Base-by-base conservation (phyloP, 1,140 invertebrate genomes). In the Sarcophaga peregrina region DNA sequence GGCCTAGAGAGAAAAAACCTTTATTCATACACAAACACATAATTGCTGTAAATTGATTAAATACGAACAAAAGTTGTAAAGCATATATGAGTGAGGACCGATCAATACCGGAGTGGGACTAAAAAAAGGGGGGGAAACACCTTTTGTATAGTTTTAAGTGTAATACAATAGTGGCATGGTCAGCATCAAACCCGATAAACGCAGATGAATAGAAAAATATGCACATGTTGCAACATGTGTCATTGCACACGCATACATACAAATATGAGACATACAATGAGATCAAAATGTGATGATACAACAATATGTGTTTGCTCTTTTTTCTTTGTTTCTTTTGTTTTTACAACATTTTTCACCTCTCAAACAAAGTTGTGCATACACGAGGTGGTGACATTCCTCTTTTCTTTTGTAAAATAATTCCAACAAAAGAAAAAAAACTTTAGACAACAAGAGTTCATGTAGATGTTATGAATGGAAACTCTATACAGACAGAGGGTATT, bases 31-130 rank as follows among this genome's bases (percentile, higher is more conserved):
- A 37, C 25, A 37, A 52, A 76, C 82, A 62, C 84, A 50, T 89
- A 87, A 88, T 88, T 89, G 85, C 83, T 81, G 84, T 83, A 86
- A 87, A 88, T 88, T 88, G 87, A 88, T 88, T 88, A 85, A 88
- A 86, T 86, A 37, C 80, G 17, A 50, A 78, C 75, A 78, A 78
- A 68, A 52, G 75, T 17, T 37, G 25, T 76, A 76, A 8, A 47
- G 73, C 84, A 84, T 82, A 82, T 82, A 76, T 78, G 17, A 68
- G 20, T 37, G 25, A 4, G 25, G 25, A 37, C 25, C 25, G 25
- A 4, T 37, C n/a, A 9, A n/a, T 62, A 68, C 17, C 7, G 2
- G 54, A 15, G n/a, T 58, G 13, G 54, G 6, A 5, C 7, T 58
- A 58, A n/a, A n/a, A n/a, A 13, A 3, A 25, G 58, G 58, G n/a